Base-by-base conservation (phyloP, 2,113 vertebrate species). In the Oreochromis niloticus region DNA sequence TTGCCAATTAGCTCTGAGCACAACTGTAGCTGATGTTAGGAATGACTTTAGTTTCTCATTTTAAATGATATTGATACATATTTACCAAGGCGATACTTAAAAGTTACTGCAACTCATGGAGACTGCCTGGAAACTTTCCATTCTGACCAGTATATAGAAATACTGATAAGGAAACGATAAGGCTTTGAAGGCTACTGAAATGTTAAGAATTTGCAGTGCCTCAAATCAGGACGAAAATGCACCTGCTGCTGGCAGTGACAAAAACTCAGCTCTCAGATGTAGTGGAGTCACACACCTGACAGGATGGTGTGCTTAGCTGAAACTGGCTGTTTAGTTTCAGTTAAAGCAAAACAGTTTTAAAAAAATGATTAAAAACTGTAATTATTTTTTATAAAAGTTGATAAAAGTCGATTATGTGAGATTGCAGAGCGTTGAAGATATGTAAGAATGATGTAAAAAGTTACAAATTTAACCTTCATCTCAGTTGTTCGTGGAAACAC, bases 401-500 rank as follows among this genome's bases (percentile, higher is more conserved):
- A 92, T 52, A 66, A 39, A 80, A 81, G 2, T 2, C 14, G 8
- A 8, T 7, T 50, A 46, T 84, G 80, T 59, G 0, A 52, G 6
- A 61, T 55, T 71, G 48, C 57, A 36, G 14, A 41, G 27, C 86
- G 85, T 78, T 24, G 50, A 59, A n/a, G 24, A 32, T 73, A 24
- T 89, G 50, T 32, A 39, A 13, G 30, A 34, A 80, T 12, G 9
- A 81, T 6, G 5, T 9, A 7, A 13, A 54, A n/a, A 39, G 30
- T 59, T 54, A 91, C 87, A 85, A 68, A 6, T 12, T 63, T 63
- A 41, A 84, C 87, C 79, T 89, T 91, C 43, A 57, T 5, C 0
- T 56, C 16, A 34, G 34, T 4, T 1, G 13, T 63, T 66, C 32
- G 32, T 81, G 14, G 75, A 85, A 73, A 87, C n/a, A 81, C 3